Evolutionary conservation across 1,140 invertebrate genomes (phyloP).

Genomic region (Leucophenga varia): DNA sequence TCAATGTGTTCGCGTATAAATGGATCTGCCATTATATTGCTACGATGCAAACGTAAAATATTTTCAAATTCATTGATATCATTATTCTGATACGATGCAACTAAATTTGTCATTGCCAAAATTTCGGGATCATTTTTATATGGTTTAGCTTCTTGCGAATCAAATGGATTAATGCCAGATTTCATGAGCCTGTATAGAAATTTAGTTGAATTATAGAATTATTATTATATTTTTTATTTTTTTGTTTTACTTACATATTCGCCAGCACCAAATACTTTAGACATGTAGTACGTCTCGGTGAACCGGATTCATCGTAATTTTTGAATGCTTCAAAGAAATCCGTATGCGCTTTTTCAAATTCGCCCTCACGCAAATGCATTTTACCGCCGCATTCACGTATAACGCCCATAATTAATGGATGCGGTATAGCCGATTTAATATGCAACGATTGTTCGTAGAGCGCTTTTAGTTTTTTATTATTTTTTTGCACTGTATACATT

Average conservation of each 20-base stretch:
- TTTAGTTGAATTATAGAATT: background rate
- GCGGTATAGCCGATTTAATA: constrained; percentile 99
- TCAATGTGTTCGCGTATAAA: constrained; percentile 99
- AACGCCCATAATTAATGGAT: constrained; percentile 99
- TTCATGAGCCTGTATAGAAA: constrained; percentile 83
- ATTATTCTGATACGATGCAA: constrained; percentile 98
- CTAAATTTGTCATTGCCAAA: constrained; percentile 98
- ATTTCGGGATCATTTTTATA: constrained; percentile 99
- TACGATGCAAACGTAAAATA: constrained; percentile 92
- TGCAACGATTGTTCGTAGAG: constrained; percentile 98
- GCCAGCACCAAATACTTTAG: constrained; percentile 98
- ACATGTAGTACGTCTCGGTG: constrained; percentile 93
- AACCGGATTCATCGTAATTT: constrained; percentile 99
- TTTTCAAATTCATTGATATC: constrained; percentile 99
- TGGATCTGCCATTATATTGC: constrained; percentile 98
- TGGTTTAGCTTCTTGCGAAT: constrained; percentile 99
- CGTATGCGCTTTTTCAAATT: constrained; percentile 98
- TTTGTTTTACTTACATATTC: constrained; percentile 77
- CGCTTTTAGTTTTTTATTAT: constrained; percentile 98
- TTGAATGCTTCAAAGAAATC: constrained; percentile 99
- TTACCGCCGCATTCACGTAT: constrained; percentile 99
- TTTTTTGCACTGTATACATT: constrained; percentile 99
- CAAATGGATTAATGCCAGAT: constrained; percentile 99
- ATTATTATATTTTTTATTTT: background rate
- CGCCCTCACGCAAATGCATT: constrained; percentile 98